phyloP scores from a whole-genome alignment of 2,113 vertebrate genomes.

The Zapus hudsonius region DNA sequence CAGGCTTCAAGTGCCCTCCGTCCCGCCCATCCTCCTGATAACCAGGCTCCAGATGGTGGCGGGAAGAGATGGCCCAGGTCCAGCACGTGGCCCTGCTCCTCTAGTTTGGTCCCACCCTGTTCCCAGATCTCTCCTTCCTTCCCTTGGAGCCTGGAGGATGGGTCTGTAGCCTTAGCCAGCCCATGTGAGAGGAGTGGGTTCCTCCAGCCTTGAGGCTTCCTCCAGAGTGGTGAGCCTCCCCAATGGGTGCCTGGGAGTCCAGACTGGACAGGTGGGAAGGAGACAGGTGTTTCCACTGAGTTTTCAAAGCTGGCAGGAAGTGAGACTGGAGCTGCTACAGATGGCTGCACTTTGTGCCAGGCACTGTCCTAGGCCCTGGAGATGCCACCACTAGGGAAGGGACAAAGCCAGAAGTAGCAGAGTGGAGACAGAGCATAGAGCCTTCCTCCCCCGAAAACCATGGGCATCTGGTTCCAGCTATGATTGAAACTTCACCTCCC shows the following conservation, averaged over 20 bases:
- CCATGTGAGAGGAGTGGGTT: not conserved
- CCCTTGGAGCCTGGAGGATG: not conserved
- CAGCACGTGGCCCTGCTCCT: not conserved
- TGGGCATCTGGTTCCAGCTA: not conserved
- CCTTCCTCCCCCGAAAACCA: not conserved
- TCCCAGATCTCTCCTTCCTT: not conserved
- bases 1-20: not conserved
- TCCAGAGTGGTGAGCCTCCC: not conserved
- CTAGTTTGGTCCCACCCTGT: not conserved
- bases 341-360: not conserved
- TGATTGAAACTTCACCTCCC: not conserved
- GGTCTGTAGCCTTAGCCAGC: not conserved
- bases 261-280: not conserved
- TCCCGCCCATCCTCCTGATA: not conserved
- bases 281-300: not conserved
- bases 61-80: not conserved
- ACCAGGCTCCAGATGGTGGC: not conserved
- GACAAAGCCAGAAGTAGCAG: not conserved
- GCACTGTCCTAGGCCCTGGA: not conserved
- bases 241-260: not conserved
- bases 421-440: not conserved
- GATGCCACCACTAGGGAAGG: not conserved
- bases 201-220: not conserved
- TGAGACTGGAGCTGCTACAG: not conserved
- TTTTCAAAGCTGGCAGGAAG: conserved; percentile 30